These are phyloP conservation scores for Cheirogaleus medius DNA, from an alignment of 2,113 vertebrate species.

Conservation along the genomic window DNA sequence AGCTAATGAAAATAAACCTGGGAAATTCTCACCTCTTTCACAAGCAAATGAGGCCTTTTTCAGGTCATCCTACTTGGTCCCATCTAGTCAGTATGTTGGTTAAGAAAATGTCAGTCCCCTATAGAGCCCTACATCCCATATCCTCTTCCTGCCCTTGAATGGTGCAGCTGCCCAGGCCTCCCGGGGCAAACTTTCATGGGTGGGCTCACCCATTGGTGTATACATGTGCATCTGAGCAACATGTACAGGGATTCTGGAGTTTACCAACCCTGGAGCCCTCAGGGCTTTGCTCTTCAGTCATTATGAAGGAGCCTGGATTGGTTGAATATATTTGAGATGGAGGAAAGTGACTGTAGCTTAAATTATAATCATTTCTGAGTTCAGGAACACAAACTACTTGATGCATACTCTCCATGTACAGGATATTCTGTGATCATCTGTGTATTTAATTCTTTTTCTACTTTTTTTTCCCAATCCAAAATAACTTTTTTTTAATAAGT, in stretches of 20 bases:
- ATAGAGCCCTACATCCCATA: background rate
- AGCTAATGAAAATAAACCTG: conserved; percentile 13
- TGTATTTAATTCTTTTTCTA: background rate
- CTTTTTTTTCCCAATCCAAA: background rate
- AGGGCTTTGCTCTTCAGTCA: background rate
- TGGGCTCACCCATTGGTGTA: background rate
- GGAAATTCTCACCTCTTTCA: background rate
- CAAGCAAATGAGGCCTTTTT: background rate
- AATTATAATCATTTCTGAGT: background rate
- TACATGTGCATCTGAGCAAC: background rate
- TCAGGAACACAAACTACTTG: background rate
- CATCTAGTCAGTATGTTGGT: background rate
- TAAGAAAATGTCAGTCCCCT: background rate
- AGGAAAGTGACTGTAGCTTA: background rate
- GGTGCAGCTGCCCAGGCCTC: background rate
- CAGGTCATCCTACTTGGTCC: background rate
- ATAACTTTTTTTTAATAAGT: background rate
- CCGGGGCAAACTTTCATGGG: background rate
- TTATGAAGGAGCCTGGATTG: background rate
- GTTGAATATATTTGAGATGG: background rate
- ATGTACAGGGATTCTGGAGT: background rate
- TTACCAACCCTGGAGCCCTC: background rate
- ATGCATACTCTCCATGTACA: background rate
- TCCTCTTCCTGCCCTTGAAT: background rate
- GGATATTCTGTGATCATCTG: background rate